Evolutionary conservation across 2,888 invertebrate species (phyloP).

Genomic region (Idaea straminata): DNA sequence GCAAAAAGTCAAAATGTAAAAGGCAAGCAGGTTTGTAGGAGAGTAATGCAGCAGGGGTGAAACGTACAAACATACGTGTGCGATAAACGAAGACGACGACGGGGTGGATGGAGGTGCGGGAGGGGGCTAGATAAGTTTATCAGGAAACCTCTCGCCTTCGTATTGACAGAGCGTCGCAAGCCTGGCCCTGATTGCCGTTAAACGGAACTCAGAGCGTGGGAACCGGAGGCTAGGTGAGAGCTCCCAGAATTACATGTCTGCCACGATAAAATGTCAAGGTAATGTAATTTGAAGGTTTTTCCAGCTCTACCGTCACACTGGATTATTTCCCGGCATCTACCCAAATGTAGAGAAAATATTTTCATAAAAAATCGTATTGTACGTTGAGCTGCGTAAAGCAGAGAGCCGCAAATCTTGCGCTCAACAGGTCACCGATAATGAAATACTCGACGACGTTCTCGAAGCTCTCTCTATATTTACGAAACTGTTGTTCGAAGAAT

Average conservation of each 20-base stretch:
- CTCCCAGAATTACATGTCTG: conserved; percentile 50
- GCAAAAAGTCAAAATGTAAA: conserved; percentile 45
- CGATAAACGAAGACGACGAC: conserved; percentile 68
- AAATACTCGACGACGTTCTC: conserved; percentile 64
- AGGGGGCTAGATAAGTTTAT: conserved; percentile 73
- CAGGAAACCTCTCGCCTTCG: conserved; percentile 76
- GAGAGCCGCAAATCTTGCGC: conserved; percentile 67
- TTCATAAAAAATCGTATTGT: conserved; percentile 36
- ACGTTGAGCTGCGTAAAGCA: conserved; percentile 48
- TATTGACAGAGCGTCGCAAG: conserved; percentile 78
- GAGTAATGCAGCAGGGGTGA: conserved; percentile 56
- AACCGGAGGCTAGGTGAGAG: conserved; percentile 61
- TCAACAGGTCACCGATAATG: conserved; percentile 77
- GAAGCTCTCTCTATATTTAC: conserved; percentile 69
- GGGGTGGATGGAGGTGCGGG: conserved; percentile 44
- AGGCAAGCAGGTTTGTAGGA: conserved; percentile 45
- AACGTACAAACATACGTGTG: conserved; percentile 64
- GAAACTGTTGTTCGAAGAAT: conserved; percentile 65
- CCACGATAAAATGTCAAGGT: conserved; percentile 49
- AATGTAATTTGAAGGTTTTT: conserved; percentile 23
- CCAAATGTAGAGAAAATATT: conserved; percentile 22
- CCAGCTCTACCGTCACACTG: conserved; percentile 10
- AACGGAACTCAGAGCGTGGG: conserved; percentile 69
- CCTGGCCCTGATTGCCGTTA: conserved; percentile 73
- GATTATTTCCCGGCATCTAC: conserved; percentile 12